phyloP scores from a whole-genome alignment of 2,888 invertebrate genomes.

The Synanthedon vespiformis region DNA sequence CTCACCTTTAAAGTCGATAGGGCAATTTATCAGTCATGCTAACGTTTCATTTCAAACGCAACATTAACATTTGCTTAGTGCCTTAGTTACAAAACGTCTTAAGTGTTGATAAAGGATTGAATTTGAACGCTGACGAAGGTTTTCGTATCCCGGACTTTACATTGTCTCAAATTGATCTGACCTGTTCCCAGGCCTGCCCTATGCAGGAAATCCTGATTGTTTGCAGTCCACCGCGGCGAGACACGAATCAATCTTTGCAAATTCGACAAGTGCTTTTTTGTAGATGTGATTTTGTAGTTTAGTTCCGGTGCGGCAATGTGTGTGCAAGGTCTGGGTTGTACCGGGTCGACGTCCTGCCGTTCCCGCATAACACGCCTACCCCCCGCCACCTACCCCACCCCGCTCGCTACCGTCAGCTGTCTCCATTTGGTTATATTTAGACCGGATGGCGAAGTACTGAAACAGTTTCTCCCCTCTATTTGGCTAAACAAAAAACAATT shows the following conservation, averaged over 20 bases:
- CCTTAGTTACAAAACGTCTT: not conserved
- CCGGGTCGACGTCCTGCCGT: slow-evolving; percentile 35
- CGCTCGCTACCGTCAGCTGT: slow-evolving; percentile 31
- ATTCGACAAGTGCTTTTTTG: not conserved
- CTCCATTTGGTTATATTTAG: slow-evolving; percentile 58
- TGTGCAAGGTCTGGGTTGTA: slow-evolving; percentile 54
- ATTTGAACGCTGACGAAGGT: too few relatives aligned
- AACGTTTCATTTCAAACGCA: too few relatives aligned
- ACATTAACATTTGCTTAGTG: not conserved
- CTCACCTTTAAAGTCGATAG: too few relatives aligned
- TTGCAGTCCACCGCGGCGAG: not conserved
- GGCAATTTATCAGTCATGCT: too few relatives aligned
- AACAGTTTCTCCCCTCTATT: slow-evolving; percentile 54
- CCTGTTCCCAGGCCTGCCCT: slow-evolving; percentile 17
- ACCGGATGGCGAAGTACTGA: slow-evolving; percentile 52
- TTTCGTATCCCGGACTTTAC: slow-evolving; percentile 11
- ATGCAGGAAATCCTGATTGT: slow-evolving; percentile 15
- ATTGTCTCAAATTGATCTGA: slow-evolving; percentile 36
- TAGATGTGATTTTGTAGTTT: slow-evolving; percentile 32
- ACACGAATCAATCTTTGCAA: not conserved
- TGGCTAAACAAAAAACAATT: slow-evolving; percentile 25
- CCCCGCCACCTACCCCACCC: slow-evolving; percentile 10
- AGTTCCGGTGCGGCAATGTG: slow-evolving; percentile 33
- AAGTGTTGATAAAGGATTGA: too few relatives aligned
- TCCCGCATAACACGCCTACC: slow-evolving; percentile 8